Base-by-base conservation (phyloP, 2,797 vertebrate genomes). In the Enteromius paludinosus region DNA sequence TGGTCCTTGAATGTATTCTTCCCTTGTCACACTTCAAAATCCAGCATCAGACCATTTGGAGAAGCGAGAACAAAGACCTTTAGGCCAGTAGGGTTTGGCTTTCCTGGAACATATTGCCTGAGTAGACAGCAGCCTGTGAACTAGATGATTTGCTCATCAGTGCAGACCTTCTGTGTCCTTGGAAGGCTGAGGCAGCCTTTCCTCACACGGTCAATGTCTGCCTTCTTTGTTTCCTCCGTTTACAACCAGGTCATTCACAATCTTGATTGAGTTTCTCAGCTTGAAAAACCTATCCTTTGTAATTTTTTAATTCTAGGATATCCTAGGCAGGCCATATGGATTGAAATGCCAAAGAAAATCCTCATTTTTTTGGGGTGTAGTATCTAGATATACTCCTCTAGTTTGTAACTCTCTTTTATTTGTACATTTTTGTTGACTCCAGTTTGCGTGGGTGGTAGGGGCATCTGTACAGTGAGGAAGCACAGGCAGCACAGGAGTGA, bases 51-150 rank as follows among this genome's bases (percentile, higher is more conserved):
- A 76, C 79, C 83, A 80, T 43, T 49, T 85, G 85, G 84, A 1
- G 66, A 87, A 1, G 84, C 85, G 85, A 87, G 84, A 0, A 89
- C 83, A 85, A 88, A 88, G 4, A 84, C 38, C 64, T 89, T 91
- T 14, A 86, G 11, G 43, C 73, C 81, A 82, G 82, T 78, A 71
- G 83, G 82, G 23, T 81, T 2, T 82, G 79, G 81, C 75, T 88
- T 90, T 15, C 79, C 70, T 52, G 71, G 80, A 62, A 88, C 78
- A 82, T 17, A 83, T 12, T 86, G 75, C 38, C 54, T 47, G 30
- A 86, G 2, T 33, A 85, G 66, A 69, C 83, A 87, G 10, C 52
- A 1, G 30, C 82, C 86, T 79, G 86, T 86, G 64, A 90, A 90
- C 17, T 52, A 80, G 23, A 86, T 65, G 3, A 89, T 90, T 79